A percentile compares a stretch with the other conserved stretches of the same genome.
Conservation (phyloP, 30 jellyfish, hydroid and myxozoan species). For the Hydractinia symbiolongicarpus region DNA sequence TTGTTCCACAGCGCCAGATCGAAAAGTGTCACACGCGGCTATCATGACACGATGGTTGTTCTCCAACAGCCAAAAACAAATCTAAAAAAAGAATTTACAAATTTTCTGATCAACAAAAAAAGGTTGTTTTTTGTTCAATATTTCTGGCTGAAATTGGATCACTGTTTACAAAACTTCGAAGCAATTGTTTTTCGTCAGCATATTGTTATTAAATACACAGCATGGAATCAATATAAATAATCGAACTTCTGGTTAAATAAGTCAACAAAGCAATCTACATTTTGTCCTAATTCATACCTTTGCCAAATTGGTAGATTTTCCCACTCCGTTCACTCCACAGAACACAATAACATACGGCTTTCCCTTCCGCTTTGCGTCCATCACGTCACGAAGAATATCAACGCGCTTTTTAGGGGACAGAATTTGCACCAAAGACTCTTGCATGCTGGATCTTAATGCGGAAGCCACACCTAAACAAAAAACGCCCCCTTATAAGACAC, state of each 20-base stretch:
- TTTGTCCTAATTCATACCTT: slow-evolving; percentile 37
- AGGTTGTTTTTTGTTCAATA: not conserved
- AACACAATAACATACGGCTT: slow-evolving; percentile 82
- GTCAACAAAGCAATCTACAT: no score
- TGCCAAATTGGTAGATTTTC: slow-evolving; percentile 97
- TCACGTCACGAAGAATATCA: slow-evolving; percentile 86
- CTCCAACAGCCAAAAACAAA: slow-evolving; percentile 91
- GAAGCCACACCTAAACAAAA: slow-evolving; percentile 78
- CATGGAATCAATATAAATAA: no score
- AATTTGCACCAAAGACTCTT: slow-evolving; percentile 87
- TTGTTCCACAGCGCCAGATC: slow-evolving; percentile 99
- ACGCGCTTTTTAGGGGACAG: slow-evolving; percentile 89
- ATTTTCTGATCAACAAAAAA: not conserved
- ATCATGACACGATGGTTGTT: slow-evolving; percentile 96
- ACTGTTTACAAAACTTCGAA: no score
- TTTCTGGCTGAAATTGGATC: no score
- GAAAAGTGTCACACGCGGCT: slow-evolving; percentile 99
- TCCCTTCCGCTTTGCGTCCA: slow-evolving; percentile 60
- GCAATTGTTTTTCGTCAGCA: not conserved
- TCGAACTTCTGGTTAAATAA: no score
- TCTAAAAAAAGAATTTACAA: slow-evolving; percentile 35
- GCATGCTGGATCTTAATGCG: slow-evolving; percentile 88
- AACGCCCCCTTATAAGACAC: no score
- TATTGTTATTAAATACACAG: not conserved
- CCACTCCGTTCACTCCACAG: slow-evolving; percentile 99